phyloP scores from a whole-genome alignment of 2,888 invertebrate species.

The Ormyrus nitidulus region DNA sequence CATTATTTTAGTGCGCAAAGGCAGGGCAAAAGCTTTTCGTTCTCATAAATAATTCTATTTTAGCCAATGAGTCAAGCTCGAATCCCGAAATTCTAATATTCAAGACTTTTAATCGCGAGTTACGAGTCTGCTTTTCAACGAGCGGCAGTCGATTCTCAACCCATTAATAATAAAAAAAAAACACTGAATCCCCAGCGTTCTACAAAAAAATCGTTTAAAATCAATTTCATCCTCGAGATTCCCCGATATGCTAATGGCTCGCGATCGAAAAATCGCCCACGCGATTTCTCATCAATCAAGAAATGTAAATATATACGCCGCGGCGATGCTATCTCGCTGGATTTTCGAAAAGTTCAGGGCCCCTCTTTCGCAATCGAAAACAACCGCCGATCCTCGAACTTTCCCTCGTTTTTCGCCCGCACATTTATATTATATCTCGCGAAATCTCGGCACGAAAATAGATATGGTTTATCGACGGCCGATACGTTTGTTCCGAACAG shows the following conservation, averaged over 20 bases:
- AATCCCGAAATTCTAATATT: not conserved
- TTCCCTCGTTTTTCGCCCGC: too few relatives aligned
- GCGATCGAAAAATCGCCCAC: not conserved
- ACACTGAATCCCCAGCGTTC: not conserved
- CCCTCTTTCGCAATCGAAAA: not conserved
- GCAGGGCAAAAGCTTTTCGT: too few relatives aligned
- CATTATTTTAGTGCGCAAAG: too few relatives aligned
- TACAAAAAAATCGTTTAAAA: slow-evolving; percentile 16
- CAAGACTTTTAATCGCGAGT: not conserved
- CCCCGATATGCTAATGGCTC: not conserved
- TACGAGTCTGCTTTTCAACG: not conserved
- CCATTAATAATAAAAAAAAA: not conserved
- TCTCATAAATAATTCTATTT: too few relatives aligned
- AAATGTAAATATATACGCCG: slow-evolving; percentile 10
- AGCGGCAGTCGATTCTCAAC: not conserved
- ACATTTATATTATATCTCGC: too few relatives aligned
- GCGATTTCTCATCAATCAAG: slow-evolving; percentile 33
- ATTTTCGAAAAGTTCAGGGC: slow-evolving; percentile 11
- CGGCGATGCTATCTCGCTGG: not conserved
- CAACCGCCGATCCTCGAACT: slow-evolving; percentile 9
- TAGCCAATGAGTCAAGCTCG: not conserved
- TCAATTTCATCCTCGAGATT: slow-evolving; percentile 10
- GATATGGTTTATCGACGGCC: slow-evolving; percentile 42
- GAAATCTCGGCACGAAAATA: slow-evolving; percentile 9
- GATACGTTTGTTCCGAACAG: slow-evolving; percentile 40